Conservation (phyloP, 2,888 invertebrate species). For the Scaptomyza parva region DNA sequence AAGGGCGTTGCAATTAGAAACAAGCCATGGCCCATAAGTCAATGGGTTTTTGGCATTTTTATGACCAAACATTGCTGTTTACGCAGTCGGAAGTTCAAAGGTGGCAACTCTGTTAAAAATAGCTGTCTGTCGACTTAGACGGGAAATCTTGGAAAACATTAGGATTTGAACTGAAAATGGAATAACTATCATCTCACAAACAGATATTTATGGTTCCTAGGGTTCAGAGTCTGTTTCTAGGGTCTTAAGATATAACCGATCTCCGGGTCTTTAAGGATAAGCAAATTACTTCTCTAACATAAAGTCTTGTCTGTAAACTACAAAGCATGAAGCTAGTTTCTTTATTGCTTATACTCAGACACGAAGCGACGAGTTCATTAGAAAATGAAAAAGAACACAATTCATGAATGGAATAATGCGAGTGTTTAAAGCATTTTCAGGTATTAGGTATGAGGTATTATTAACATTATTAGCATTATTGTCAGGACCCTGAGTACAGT, state of each 20-base stretch:
- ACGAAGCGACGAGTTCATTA: constrained; percentile 39
- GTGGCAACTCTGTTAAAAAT: constrained; percentile 4
- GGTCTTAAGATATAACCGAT: too few species aligned
- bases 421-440: constrained; percentile 45
- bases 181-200: neutral
- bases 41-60: constrained; percentile 82
- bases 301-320: too few species aligned
- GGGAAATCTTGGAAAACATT: neutral
- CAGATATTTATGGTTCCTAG: too few species aligned
- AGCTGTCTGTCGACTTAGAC: neutral
- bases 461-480: constrained; percentile 72
- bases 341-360: too few species aligned
- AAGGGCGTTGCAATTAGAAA: constrained; percentile 47
- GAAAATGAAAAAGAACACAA: constrained; percentile 1
- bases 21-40: constrained; percentile 73
- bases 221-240: too few species aligned
- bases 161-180: neutral
- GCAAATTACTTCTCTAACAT: too few species aligned
- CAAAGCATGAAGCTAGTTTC: too few species aligned
- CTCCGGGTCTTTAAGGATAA: too few species aligned
- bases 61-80: constrained; percentile 53
- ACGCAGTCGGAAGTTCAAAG: neutral
- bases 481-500: constrained; percentile 49
- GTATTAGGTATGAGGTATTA: constrained; percentile 50
- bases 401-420: constrained; percentile 12